phyloP scores from a whole-genome alignment of 2,113 vertebrate species.

The Gallinago jamesoni region DNA sequence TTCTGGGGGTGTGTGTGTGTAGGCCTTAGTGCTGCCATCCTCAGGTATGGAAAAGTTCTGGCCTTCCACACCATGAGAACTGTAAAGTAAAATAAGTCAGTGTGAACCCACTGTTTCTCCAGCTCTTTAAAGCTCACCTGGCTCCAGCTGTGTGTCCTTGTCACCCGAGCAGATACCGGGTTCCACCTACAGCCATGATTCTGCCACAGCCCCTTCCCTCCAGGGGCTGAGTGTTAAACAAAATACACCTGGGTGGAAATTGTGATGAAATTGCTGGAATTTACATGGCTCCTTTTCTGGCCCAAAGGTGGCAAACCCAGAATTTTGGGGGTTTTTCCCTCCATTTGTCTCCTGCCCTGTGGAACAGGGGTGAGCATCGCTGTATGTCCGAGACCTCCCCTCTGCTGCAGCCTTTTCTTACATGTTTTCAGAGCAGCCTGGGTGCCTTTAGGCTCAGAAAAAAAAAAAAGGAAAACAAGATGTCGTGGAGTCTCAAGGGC shows the following conservation, averaged over 20 bases:
- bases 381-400: background rate
- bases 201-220: background rate
- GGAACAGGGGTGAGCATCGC: background rate
- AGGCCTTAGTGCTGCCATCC: background rate
- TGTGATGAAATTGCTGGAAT: too few relatives aligned
- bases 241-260: background rate
- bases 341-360: accelerated
- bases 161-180: accelerated
- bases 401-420: background rate
- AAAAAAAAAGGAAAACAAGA: background rate
- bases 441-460: background rate
- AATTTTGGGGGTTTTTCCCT: background rate
- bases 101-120: background rate
- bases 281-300: accelerated
- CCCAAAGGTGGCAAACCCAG: background rate
- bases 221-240: background rate
- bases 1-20: accelerated
- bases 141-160: background rate
- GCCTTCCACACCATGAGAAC: background rate
- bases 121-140: background rate
- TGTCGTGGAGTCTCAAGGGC: background rate
- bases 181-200: background rate
- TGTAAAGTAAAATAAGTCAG: background rate
- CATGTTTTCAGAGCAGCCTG: accelerated
- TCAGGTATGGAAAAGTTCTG: background rate